Conservation (phyloP, 2,797 vertebrate genomes). For the Pteropus rufus region DNA sequence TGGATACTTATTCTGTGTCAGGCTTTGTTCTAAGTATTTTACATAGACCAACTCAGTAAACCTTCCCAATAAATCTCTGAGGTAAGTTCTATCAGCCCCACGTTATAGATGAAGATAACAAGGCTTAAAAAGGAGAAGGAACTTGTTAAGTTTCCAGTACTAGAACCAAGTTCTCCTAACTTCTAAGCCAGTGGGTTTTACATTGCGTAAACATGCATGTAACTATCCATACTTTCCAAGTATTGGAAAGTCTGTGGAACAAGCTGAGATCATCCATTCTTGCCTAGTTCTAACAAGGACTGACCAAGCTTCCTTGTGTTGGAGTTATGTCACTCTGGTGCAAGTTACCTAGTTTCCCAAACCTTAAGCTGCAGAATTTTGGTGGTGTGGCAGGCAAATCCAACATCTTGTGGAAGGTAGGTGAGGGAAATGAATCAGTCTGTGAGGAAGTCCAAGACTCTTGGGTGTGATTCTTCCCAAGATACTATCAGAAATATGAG, state of each 20-base stretch:
- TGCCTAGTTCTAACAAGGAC: background rate
- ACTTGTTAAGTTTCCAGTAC: background rate
- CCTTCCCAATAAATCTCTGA: background rate
- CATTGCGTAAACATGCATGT: background rate
- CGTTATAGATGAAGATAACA: background rate
- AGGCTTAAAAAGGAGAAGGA: background rate
- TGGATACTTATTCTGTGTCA: background rate
- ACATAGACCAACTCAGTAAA: background rate
- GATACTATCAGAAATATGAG: background rate
- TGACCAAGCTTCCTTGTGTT: background rate
- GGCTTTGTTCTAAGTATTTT: background rate
- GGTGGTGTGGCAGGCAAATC: background rate
- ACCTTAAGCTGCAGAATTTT: background rate
- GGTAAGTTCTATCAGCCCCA: background rate
- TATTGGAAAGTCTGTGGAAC: background rate
- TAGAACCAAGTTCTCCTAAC: background rate
- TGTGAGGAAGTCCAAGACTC: background rate
- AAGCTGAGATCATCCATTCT: background rate
- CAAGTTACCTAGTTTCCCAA: background rate
- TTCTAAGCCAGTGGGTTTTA: background rate
- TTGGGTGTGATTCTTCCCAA: background rate
- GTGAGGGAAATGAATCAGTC: background rate
- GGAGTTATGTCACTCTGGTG: background rate
- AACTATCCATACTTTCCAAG: background rate
- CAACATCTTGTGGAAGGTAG: background rate